Evolutionary conservation across 2,113 vertebrate species (phyloP).

Genomic region (Okapia johnstoni): DNA sequence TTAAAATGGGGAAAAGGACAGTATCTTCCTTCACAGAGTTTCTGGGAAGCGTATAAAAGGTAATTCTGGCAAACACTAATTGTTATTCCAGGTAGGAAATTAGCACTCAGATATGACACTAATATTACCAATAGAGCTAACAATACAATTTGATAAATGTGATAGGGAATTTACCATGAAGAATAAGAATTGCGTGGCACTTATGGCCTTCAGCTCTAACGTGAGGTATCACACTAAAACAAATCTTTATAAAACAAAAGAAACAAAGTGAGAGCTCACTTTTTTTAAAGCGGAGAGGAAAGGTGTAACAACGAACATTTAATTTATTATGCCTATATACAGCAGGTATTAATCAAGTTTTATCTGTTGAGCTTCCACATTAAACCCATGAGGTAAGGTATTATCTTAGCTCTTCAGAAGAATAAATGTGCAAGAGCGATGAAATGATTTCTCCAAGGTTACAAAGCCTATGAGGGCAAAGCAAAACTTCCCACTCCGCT

Average conservation of each 20-base stretch:
- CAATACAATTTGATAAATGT: background rate
- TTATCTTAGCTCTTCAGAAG: background rate
- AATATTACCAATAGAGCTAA: background rate
- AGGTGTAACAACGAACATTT: background rate
- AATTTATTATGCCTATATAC: background rate
- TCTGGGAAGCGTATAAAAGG: background rate
- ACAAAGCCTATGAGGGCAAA: background rate
- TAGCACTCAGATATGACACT: background rate
- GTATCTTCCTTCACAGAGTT: background rate
- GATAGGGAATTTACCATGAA: background rate
- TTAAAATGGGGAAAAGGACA: background rate
- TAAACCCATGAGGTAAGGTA: background rate
- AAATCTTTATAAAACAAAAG: constrained; percentile 18
- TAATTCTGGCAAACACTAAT: background rate
- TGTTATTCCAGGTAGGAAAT: background rate
- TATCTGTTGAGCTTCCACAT: background rate
- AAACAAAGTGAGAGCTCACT: background rate
- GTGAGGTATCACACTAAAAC: background rate
- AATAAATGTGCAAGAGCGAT: background rate
- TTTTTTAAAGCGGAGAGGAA: background rate
- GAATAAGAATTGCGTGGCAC: background rate
- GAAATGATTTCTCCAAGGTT: background rate
- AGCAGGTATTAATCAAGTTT: background rate
- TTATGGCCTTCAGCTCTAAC: background rate
- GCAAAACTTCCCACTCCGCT: background rate